Conservation (phyloP, 2,888 invertebrate genomes). For the Sminthurides aquaticus region DNA sequence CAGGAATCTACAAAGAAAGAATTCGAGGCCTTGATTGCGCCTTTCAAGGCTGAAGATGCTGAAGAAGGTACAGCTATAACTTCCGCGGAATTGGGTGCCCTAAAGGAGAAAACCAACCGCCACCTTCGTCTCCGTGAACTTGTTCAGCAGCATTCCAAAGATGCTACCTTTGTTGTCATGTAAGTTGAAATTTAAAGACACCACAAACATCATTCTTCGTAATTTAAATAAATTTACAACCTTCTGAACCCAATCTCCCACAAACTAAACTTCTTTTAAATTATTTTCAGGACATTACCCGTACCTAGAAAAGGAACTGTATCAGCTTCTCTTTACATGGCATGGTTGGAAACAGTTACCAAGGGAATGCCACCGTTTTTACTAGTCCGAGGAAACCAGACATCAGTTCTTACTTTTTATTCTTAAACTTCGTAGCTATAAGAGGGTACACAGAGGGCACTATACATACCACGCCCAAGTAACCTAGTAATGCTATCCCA, state of each 20-base stretch:
- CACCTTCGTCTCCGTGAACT: constrained; percentile 83
- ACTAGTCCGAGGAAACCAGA: constrained; percentile 78
- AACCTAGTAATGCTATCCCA: too few relatives aligned
- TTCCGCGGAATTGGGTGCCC: constrained; percentile 70
- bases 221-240: not conserved
- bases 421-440: too few relatives aligned
- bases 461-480: too few relatives aligned
- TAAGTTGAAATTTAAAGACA: constrained; percentile 53
- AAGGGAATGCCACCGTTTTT: constrained; percentile 77
- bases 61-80: constrained; percentile 47
- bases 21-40: constrained; percentile 64
- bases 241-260: not conserved
- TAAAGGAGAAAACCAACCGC: constrained; percentile 78
- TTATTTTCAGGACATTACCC: constrained; percentile 70
- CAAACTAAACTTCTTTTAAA: not conserved
- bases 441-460: too few relatives aligned
- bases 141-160: constrained; percentile 67
- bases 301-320: constrained; percentile 88
- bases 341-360: constrained; percentile 89
- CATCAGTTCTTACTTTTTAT: constrained; percentile 82
- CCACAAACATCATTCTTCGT: not conserved
- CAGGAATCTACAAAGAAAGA: constrained; percentile 63
- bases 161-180: constrained; percentile 82
- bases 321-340: constrained; percentile 87
- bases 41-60: constrained; percentile 51